Evolutionary conservation across 1,140 invertebrate species (phyloP).

Genomic region (Aricia agestis): DNA sequence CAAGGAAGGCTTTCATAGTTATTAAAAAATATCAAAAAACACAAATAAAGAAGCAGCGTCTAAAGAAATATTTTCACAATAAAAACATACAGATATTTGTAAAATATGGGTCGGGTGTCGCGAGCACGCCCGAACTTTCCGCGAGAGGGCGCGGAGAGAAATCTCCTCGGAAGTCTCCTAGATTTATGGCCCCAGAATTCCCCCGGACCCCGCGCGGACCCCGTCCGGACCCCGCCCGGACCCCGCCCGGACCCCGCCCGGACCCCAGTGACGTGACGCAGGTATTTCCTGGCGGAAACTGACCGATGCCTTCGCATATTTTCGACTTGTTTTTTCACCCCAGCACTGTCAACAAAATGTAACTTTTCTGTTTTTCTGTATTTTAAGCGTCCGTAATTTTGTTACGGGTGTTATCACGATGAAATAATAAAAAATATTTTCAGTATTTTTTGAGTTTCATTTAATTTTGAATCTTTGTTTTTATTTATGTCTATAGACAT

Average conservation of each 20-base stretch:
- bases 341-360: conserved; percentile 31
- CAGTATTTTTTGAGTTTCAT: no score
- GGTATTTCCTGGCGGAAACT: conserved; percentile 56
- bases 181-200: conserved; percentile 45
- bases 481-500: no score
- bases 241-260: conserved; percentile 32
- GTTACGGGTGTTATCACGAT: no score
- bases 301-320: conserved; percentile 48
- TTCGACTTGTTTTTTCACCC: conserved; percentile 38
- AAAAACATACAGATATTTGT: conserved; percentile 29
- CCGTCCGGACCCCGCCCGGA: no score
- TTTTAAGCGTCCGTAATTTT: no score
- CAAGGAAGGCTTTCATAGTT: no score
- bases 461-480: no score
- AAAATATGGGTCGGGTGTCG: conserved; percentile 42
- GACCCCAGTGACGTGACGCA: conserved; percentile 54
- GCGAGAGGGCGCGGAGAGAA: conserved; percentile 48
- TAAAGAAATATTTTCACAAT: not conserved
- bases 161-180: conserved; percentile 57
- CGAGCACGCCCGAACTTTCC: conserved; percentile 57
- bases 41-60: not conserved
- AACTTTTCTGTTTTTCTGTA: not conserved
- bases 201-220: no score
- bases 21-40: not conserved
- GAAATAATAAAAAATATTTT: no score